Evolutionary conservation across 2,797 vertebrate genomes (phyloP), one percentile per base, ranked within the genome.

Genomic region (Pyrrhura leucotis): DNA sequence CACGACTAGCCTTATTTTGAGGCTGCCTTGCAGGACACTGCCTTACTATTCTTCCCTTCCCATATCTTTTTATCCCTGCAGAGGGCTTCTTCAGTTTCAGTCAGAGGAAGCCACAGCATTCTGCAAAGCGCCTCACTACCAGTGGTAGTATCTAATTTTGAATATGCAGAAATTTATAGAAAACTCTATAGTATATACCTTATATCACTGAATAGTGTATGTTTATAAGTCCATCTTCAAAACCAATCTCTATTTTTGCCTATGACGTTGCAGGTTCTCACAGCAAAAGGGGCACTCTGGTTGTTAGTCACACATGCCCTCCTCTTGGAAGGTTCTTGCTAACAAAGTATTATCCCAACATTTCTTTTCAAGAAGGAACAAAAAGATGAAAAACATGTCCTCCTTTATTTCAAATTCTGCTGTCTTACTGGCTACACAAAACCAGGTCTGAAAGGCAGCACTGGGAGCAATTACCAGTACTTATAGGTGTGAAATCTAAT

Each of bases 401-500:
- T 78, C 14, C 25, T 61, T 74, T 75, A 69, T 72, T 58, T 79
- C 53, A 85, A 87, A 87, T 91, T 56, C 67, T 87, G 50, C 29
- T 28, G 66, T 62, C 29, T 91, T 85, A 73, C 51, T 39, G 39
- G 45, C 21, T 78, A 58, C 62, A 86, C 2, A 93, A 86, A 90
- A 28, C 8, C 10, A 45, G 5, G 26, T 58, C 86, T 87, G 66
- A 92, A 91, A 83, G 47, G 51, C 50, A 88, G 31, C 39, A 4
- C 13, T 88, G 45, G 59, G 73, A 91, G 76, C 58, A 95, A 90
- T 92, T 84, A 62, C 58, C 62, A 47, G 12, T 75, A n/a, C 67
- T 69, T 75, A 19, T 62, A 81, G 66, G n/a, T 96, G 42, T 88
- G 67, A 94, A 92, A 93, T 81, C 11, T 37, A 68, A 2, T 85